Conservation (phyloP, 2,888 invertebrate genomes). For the Dryobotodes eremita region DNA sequence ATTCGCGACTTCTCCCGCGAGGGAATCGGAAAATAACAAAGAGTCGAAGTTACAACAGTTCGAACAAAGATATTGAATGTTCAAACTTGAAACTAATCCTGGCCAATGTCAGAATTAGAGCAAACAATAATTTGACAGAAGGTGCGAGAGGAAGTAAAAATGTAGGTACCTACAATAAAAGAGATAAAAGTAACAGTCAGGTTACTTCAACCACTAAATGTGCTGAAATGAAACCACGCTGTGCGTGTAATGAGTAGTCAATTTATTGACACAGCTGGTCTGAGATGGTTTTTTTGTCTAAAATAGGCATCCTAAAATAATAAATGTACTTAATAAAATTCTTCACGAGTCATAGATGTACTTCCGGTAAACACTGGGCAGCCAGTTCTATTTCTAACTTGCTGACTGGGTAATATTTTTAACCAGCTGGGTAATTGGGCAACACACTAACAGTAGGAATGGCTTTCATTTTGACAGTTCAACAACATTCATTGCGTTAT, state of each 20-base stretch:
- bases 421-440: not conserved
- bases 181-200: not conserved
- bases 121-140: not conserved
- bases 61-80: conserved; percentile 1
- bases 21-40: conserved; percentile 1
- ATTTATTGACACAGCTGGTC: conserved; percentile 3
- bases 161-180: not conserved
- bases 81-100: conserved; percentile 10
- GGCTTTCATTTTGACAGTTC: too few relatives aligned
- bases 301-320: conserved; percentile 4
- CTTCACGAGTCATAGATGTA: not conserved
- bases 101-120: not conserved
- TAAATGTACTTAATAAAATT: not conserved
- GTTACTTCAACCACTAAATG: not conserved
- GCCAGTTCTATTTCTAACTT: not conserved
- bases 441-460: too few relatives aligned
- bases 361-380: not conserved
- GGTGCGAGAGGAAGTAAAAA: not conserved
- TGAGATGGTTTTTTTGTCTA: not conserved
- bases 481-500: too few relatives aligned
- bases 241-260: not conserved
- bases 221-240: not conserved
- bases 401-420: conserved; percentile 9
- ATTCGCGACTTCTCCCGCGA: too few relatives aligned
- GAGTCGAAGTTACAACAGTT: not conserved